phyloP scores from a whole-genome alignment of 2,797 vertebrate genomes.

The Eulemur rubriventer region DNA sequence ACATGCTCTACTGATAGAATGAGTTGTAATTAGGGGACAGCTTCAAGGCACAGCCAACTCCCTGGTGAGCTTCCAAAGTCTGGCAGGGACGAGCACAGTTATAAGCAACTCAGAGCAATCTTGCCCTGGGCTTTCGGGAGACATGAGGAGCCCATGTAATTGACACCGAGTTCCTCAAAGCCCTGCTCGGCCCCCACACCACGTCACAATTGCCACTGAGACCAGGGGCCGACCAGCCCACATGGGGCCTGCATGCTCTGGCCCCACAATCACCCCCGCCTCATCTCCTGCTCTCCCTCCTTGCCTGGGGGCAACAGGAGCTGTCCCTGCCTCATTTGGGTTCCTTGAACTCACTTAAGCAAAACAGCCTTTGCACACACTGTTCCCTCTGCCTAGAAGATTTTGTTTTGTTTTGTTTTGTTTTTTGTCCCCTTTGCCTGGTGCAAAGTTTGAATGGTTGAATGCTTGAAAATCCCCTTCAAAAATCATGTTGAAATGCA shows the following conservation, averaged over 20 bases:
- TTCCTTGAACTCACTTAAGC: neutral
- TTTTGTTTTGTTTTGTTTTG: neutral
- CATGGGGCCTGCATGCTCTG: accelerated
- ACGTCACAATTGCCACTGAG: neutral
- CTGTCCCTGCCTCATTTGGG: neutral
- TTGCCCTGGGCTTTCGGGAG: neutral
- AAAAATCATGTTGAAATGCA: neutral
- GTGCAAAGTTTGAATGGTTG: neutral
- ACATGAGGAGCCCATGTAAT: neutral
- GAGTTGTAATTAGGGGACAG: neutral
- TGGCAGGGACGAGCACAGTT: neutral
- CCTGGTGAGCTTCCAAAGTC: neutral
- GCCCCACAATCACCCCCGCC: neutral
- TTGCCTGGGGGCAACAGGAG: neutral
- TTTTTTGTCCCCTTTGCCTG: neutral
- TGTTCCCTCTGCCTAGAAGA: neutral
- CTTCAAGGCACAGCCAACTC: neutral
- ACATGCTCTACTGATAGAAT: neutral
- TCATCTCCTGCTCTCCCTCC: no score
- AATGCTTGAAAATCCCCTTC: neutral
- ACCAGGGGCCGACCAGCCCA: neutral
- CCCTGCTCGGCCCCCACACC: neutral
- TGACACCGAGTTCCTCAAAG: constrained; percentile 55
- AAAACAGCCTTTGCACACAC: neutral
- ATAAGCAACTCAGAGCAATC: constrained; percentile 14